Base-by-base conservation (phyloP, 2,797 vertebrate genomes). In the Selene dorsalis region DNA sequence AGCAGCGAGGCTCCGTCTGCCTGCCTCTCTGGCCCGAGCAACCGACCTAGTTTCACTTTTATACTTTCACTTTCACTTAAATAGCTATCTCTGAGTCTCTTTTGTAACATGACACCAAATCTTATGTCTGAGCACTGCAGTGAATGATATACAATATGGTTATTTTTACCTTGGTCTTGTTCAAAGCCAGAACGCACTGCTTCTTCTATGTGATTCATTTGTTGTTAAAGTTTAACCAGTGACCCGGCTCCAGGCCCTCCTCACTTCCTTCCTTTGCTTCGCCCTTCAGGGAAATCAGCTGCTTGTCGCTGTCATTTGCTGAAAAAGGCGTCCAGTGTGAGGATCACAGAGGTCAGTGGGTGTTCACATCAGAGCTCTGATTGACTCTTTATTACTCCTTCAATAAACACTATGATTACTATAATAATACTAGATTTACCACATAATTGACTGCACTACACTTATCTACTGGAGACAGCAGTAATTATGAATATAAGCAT, bases 301-400 rank as follows among this genome's bases (percentile, higher is more conserved):
- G 66, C 24, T 2, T 80, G 82, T 68, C 82, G 84, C 81, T 84
- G 82, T 70, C 18, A 6, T 1, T 60, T 57, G 13, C 1, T 0
- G n/a, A 56, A 43, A 13, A 13, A 13, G 6, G 4, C 4, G 9
- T 0, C 38, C 0, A 20, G 18, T 22, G 55, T 26, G 30, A 68
- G 22, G 39, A 41, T 79, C 39, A 16, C 53, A 32, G 69, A 84
- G 85, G 87, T 91, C 59, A 82, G 86, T 63, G 11, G 7, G 43
- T 14, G 16, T 2, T 43, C 16, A 32, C 17, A 12, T 8, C 13
- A 39, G 38, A 39, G 38, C 4, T 43, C 14, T 43, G 41, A 43
- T 43, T 43, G 41, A 16, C 41, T 43, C 4, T 41, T 41, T 41
- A 4, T 41, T 41, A 12, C 14, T 14, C 39, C 14, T 13, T 41